These are phyloP conservation scores for Ovis canadensis DNA, from an alignment of 2,113 vertebrate genomes.

Conservation along the genomic window DNA sequence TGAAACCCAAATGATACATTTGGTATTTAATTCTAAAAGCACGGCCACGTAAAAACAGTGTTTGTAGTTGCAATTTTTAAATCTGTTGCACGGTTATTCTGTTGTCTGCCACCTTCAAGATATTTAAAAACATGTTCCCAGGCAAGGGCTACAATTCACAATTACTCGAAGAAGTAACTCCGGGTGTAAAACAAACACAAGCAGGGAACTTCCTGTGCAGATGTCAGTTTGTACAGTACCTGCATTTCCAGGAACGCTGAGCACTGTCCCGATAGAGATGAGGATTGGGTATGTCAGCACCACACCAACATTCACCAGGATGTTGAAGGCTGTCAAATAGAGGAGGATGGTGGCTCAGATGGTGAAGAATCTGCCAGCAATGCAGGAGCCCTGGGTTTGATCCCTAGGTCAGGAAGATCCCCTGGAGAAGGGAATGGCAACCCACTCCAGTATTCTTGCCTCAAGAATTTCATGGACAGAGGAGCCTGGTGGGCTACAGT, in stretches of 20 bases:
- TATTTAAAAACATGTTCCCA: conserved; percentile 56
- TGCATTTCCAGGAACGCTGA: conserved; percentile 98
- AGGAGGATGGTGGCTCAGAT: background rate
- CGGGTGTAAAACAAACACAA: background rate
- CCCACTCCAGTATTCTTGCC: background rate
- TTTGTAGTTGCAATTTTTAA: conserved; percentile 47
- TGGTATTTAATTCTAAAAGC: conserved; percentile 56
- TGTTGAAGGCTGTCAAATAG: conserved; percentile 90
- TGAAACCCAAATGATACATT: conserved; percentile 64
- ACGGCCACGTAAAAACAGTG: conserved; percentile 39
- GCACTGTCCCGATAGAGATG: conserved; percentile 97
- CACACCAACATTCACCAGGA: conserved; percentile 95
- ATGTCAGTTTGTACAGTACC: conserved; percentile 76
- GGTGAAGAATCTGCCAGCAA: background rate
- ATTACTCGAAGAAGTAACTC: background rate
- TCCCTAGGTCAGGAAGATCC: background rate
- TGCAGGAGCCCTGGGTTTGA: background rate
- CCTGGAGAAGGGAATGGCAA: background rate
- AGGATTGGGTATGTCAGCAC: conserved; percentile 97
- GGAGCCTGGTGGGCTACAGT: background rate
- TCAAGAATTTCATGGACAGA: background rate
- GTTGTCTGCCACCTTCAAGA: conserved; percentile 52
- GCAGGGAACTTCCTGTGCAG: fast-evolving
- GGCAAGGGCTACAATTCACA: conserved; percentile 5
- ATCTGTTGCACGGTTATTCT: conserved; percentile 39